Evolutionary conservation across 2,797 vertebrate genomes (phyloP).

Genomic region (Botia almorhae): DNA sequence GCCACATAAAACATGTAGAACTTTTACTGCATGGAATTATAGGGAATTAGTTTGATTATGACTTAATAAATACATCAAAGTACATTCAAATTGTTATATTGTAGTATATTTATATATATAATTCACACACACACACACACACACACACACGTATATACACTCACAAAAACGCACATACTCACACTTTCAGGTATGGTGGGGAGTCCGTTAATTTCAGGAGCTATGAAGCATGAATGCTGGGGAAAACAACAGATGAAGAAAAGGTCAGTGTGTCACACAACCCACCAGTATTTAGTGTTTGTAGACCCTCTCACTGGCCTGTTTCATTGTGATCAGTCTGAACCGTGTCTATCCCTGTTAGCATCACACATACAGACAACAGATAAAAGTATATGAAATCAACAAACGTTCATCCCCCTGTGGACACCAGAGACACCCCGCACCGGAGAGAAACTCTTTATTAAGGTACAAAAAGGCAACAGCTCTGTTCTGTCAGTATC

Average conservation of each 20-base stretch:
- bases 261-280: constrained; percentile 20
- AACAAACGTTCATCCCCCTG: constrained; percentile 70
- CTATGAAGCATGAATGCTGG: constrained; percentile 96
- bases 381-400: constrained; percentile 61
- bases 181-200: constrained; percentile 98
- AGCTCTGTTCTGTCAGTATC: constrained; percentile 71
- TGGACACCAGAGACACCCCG: constrained; percentile 75
- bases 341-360: constrained; percentile 46
- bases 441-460: constrained; percentile 77
- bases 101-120: too few relatives aligned
- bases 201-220: constrained; percentile 93
- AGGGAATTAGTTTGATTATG: neutral
- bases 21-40: neutral
- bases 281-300: constrained; percentile 16
- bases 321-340: constrained; percentile 7
- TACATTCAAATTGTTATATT: too few relatives aligned
- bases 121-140: too few relatives aligned
- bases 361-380: constrained; percentile 45
- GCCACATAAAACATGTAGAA: neutral
- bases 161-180: constrained; percentile 74
- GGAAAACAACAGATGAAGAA: constrained; percentile 28
- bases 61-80: neutral
- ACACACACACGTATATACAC: too few relatives aligned
- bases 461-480: constrained; percentile 78
- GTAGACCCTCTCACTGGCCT: constrained; percentile 7